Evolutionary conservation across 2,113 vertebrate genomes (phyloP).

Genomic region (Meriones unguiculatus): DNA sequence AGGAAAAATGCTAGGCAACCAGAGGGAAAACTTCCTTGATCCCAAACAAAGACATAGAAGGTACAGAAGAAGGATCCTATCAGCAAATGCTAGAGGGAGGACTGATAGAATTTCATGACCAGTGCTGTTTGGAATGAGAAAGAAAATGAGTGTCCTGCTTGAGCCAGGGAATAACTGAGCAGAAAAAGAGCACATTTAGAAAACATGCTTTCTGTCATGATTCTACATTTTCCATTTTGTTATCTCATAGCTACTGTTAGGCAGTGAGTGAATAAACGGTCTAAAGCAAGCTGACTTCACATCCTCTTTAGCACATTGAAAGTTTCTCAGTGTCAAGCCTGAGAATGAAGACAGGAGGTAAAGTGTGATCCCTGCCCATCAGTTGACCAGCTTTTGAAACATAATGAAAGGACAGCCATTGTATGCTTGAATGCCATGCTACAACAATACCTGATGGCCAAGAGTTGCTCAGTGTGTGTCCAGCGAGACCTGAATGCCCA

Average conservation of each 20-base stretch:
- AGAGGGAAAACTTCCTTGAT: background rate
- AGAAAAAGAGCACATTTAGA: background rate
- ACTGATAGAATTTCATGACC: background rate
- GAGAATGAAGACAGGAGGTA: slow-evolving; percentile 37
- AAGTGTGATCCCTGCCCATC: background rate
- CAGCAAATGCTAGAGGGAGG: background rate
- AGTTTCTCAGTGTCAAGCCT: slow-evolving; percentile 25
- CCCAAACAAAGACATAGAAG: background rate
- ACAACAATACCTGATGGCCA: slow-evolving; percentile 21
- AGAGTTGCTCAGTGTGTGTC: slow-evolving; percentile 1
- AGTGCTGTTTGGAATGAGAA: background rate
- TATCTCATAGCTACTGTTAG: background rate
- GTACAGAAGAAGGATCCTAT: background rate
- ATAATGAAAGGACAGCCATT: slow-evolving; percentile 33
- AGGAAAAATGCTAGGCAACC: background rate
- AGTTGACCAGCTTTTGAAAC: slow-evolving; percentile 45
- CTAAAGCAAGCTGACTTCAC: background rate
- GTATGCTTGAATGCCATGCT: slow-evolving; percentile 33
- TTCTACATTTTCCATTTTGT: slow-evolving; percentile 17
- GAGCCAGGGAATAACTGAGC: background rate
- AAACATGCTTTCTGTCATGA: background rate
- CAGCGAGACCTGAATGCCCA: slow-evolving; percentile 30
- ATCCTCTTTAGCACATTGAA: slow-evolving; percentile 23
- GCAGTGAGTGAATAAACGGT: background rate
- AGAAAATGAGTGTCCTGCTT: background rate